Evolutionary conservation across 1,140 invertebrate genomes (phyloP), one percentile per base, ranked within the genome.

Genomic region (Venturia canescens): DNA sequence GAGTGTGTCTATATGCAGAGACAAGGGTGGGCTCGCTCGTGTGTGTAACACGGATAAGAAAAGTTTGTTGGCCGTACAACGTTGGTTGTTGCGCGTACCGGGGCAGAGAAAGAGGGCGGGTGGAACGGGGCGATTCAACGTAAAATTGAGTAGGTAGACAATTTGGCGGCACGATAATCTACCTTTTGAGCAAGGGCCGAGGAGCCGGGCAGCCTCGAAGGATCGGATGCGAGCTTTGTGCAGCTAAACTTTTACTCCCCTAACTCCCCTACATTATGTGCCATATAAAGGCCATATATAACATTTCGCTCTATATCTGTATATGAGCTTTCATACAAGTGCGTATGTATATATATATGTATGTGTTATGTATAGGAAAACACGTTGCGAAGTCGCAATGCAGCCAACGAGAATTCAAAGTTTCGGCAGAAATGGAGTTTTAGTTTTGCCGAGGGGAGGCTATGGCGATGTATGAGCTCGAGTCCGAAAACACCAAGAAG

Each of bases 81-180:
- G 21, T n/a, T 21, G 67, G 31, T 27, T 70, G 27, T 57, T 57
- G 53, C 18, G 18, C 6, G 53, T 23, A 57, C 18, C 18, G 53
- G n/a, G 5, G 21, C 18, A n/a, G 53, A 18, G 50, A 18, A 15
- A 9, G 57, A 63, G 57, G 57, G 21, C 26, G n/a, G 60, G 23
- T 63, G 21, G 26, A 63, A 63, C 11, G 60, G 27, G 23, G 60
- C n/a, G n/a, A n/a, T 23, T 11, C 38, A 71, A 38, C 69, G 69
- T 71, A 71, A 71, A 71, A 71, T 71, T 71, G 69, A 71, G 27
- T n/a, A 70, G 67, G 38, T 71, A 71, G 69, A 71, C 69, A 71
- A 71, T 71, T 71, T 71, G 69, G 69, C 69, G 31, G 69, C 69
- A 71, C 69, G 69, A 71, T 71, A 71, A 44, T 71, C 69, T 29